phyloP scores from a whole-genome alignment of 2,113 vertebrate species.

The Montifringilla adamsi region DNA sequence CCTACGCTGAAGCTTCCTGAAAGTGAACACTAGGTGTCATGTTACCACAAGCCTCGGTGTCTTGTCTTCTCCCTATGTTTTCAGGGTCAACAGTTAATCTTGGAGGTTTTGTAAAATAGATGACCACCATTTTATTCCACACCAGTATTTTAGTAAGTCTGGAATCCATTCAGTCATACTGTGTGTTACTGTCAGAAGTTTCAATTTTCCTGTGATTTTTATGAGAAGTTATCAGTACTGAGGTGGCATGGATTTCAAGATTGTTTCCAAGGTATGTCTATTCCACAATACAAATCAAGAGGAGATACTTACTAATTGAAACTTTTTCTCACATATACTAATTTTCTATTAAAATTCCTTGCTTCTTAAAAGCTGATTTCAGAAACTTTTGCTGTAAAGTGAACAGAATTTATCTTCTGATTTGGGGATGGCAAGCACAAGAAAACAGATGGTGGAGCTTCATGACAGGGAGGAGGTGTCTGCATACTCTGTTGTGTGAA shows the following conservation, averaged over 20 bases:
- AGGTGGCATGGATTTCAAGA: not conserved
- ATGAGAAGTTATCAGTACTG: not conserved
- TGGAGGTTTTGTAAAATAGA: not conserved
- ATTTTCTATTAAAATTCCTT: not conserved
- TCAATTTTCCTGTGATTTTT: not conserved
- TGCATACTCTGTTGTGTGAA: not conserved
- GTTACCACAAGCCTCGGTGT: not conserved
- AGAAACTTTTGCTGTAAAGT: not conserved
- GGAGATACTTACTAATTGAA: not conserved
- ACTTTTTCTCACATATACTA: not conserved
- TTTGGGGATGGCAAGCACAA: not conserved
- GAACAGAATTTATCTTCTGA: not conserved
- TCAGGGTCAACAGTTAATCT: not conserved
- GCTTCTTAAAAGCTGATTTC: not conserved
- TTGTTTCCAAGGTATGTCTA: not conserved
- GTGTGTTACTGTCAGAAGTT: not conserved
- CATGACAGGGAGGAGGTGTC: not conserved
- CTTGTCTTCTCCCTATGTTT: not conserved
- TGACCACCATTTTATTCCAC: not conserved
- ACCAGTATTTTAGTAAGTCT: not conserved
- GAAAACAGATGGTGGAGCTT: not conserved
- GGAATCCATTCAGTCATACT: not conserved
- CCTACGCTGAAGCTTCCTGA: not conserved
- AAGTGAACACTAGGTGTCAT: slow-evolving; percentile 56
- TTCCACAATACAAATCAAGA: not conserved